A percentile compares a stretch with the other conserved stretches of the same genome.
These are phyloP conservation scores for Agrypnia vestita DNA, from an alignment of 1,140 invertebrate species.

Conservation along the genomic window DNA sequence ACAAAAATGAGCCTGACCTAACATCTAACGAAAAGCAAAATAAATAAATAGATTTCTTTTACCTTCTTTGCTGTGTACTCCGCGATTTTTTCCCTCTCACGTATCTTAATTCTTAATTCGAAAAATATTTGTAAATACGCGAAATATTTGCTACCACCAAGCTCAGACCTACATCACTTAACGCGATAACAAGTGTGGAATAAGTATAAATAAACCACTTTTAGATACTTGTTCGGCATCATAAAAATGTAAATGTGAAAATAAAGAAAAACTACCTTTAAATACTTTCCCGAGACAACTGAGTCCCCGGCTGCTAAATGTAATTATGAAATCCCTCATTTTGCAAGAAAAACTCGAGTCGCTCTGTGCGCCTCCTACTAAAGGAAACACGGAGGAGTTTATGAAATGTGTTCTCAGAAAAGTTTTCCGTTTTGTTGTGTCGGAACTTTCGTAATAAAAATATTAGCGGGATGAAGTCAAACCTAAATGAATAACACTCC, in stretches of 20 bases:
- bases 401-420: slow-evolving; percentile 28
- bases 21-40: too few relatives aligned
- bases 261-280: not conserved
- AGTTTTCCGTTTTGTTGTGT: slow-evolving; percentile 29
- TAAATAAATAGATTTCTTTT: too few relatives aligned
- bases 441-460: slow-evolving; percentile 36
- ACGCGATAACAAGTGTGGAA: too few relatives aligned
- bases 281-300: not conserved
- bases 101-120: too few relatives aligned
- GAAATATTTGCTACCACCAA: too few relatives aligned
- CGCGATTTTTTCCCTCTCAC: too few relatives aligned
- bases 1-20: too few relatives aligned
- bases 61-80: too few relatives aligned
- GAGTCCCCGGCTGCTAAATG: not conserved
- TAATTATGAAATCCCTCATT: not conserved
- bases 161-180: too few relatives aligned
- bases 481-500: slow-evolving; percentile 8
- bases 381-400: not conserved
- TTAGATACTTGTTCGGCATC: too few relatives aligned
- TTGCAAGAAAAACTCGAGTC: not conserved
- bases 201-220: too few relatives aligned
- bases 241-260: not conserved
- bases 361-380: not conserved
- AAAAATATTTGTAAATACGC: too few relatives aligned
- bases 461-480: slow-evolving; percentile 26